Base-by-base conservation (phyloP, 2,113 vertebrate genomes). In the Odocoileus virginianus region DNA sequence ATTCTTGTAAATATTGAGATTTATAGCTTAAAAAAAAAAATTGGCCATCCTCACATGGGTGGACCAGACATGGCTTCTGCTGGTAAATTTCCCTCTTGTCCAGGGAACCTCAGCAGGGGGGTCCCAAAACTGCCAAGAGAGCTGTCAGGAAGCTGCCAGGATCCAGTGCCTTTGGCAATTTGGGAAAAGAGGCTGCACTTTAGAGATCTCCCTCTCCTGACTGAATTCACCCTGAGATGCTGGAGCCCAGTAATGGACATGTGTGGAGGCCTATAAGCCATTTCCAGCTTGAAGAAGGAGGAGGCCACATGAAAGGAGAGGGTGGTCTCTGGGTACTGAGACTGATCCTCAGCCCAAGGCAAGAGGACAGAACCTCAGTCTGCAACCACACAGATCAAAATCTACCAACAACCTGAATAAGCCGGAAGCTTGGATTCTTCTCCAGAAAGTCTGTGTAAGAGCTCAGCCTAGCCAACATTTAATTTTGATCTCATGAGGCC, bases 1-100 rank as follows among this genome's bases (percentile, higher is more conserved):
- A 36, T 94, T 45, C 33, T 93, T 94, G 83, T 98, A 97, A 98
- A 98, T 97, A 96, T 27, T 50, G 40, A 84, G 86, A 54, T 76
- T 96, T 94, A 95, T 21, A 97, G 47, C 52, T 91, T 67, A 21
- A 61, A 61, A 30, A 27, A 7, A 27, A 55, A 52, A 52, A 23
- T 30, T 15, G 40, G 17, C 17, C 0, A 8, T 57, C 47, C 55
- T 89, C n/a, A 19, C 61, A 36, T 86, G 78, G 13, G 27, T 97
- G 97, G 94, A 94, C 97, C 82, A 79, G 45, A 88, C 84, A 94
- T 91, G 40, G 21, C 25, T 64, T 36, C 4, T 12, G 54, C 36
- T 82, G 43, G 12, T 86, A 61, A 82, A 82, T 3, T 45, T n/a
- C 43, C 14, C 40, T 40, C 16, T 92, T 61, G 81, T 79, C 19